Base-by-base conservation (phyloP, 1,140 invertebrate genomes). In the Ostrea edulis region DNA sequence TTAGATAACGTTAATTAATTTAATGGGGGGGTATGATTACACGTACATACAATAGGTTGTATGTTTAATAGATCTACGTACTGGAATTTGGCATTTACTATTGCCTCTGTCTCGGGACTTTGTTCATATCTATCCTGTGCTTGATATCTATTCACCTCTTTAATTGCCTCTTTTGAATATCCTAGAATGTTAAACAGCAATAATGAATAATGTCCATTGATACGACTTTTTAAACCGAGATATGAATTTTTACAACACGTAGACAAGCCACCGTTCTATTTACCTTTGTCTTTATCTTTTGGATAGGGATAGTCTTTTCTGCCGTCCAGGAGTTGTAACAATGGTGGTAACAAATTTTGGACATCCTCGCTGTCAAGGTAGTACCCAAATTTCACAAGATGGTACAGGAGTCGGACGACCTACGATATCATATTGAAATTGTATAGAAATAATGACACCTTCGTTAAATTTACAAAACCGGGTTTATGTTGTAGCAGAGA, bases 61-160 rank as follows among this genome's bases (percentile, higher is more conserved):
- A n/a, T n/a, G n/a, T n/a, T n/a, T n/a, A n/a, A n/a, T n/a, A n/a
- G n/a, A n/a, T n/a, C n/a, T 11, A 93, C 94, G 88, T 91, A 95
- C 94, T 94, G 94, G 87, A 91, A 94, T 89, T 95, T 95, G 14
- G 95, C 95, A 90, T 95, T 93, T 54, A 94, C 93, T 29, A 95
- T 94, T 52, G 94, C 94, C 53, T 90, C 91, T 8, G 95, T 94
- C 85, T 95, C 92, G 17, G 89, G 81, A 25, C 55, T 84, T 55
- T 92, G 91, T 25, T 94, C 92, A 62, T 92, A 95, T 86, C 95
- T 88, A 25, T 94, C 93, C n/a, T 82, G 51, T 17, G 89, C 85
- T 85, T 93, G 92, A 87, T 92, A 95, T 83, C 91, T 91, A 29
- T 92, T 86, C 5, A 94, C 91, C 20, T 92, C 86, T 85, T 94